Percentiles rank a stretch among this genome's conserved stretches.
Evolutionary conservation across 2,888 invertebrate species (phyloP).

Genomic region (Phalangium opilio): DNA sequence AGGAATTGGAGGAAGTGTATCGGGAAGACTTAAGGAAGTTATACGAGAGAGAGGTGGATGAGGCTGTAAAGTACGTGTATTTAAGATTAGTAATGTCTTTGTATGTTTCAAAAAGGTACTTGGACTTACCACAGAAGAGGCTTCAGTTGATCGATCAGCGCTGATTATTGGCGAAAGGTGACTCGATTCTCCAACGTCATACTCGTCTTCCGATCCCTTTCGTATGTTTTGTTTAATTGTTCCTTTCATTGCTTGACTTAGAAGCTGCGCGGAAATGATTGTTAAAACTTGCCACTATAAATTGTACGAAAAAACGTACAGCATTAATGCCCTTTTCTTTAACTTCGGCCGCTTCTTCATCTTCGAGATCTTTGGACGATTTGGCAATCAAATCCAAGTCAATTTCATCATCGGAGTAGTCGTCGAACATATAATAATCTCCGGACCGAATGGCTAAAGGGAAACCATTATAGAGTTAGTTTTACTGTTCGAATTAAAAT

Average conservation of each 20-base stretch:
- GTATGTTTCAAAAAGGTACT: too few species aligned
- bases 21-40: too few species aligned
- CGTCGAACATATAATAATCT: slow-evolving; percentile 99
- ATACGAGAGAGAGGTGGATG: too few species aligned
- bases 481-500: too few species aligned
- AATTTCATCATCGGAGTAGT: slow-evolving; percentile 58
- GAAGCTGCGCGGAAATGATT: slow-evolving; percentile 40
- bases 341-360: slow-evolving; percentile 20
- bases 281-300: not conserved
- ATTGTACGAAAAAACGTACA: slow-evolving; percentile 9
- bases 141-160: slow-evolving; percentile 19
- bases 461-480: slow-evolving; percentile 12
- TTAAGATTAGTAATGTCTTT: too few species aligned
- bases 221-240: slow-evolving; percentile 43
- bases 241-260: slow-evolving; percentile 60
- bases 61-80: too few species aligned
- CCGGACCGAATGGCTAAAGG: slow-evolving; percentile 83
- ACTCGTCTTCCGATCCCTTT: slow-evolving; percentile 26
- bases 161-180: slow-evolving; percentile 22
- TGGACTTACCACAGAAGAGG: slow-evolving; percentile 11
- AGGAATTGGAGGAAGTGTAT: too few species aligned
- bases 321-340: slow-evolving; percentile 20
- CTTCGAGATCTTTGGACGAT: slow-evolving; percentile 17
- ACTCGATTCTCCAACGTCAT: slow-evolving; percentile 25
- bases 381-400: slow-evolving; percentile 18